Conservation (phyloP, 2,113 vertebrate genomes). For the Orthonyx spaldingii region DNA sequence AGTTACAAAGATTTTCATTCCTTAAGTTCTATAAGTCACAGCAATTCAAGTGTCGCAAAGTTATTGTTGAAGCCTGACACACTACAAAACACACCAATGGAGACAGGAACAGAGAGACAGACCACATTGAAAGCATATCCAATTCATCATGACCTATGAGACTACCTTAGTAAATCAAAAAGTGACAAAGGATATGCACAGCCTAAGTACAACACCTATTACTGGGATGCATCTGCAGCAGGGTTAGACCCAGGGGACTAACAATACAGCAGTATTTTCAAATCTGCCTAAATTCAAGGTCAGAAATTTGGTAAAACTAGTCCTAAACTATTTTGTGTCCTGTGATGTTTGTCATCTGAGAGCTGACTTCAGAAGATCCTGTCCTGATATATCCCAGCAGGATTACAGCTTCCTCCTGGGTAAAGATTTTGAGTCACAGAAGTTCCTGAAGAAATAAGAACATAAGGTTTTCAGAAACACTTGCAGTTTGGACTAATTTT, state of each 20-base stretch:
- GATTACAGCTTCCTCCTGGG: background rate
- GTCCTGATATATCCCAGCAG: background rate
- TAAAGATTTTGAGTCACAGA: conserved; percentile 7
- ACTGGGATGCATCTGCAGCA: background rate
- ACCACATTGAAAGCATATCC: background rate
- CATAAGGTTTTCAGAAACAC: conserved; percentile 17
- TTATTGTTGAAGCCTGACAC: background rate
- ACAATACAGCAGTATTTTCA: background rate
- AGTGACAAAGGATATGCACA: background rate
- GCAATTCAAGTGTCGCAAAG: background rate
- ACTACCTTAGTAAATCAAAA: background rate
- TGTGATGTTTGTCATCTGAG: background rate
- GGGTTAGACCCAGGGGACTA: background rate
- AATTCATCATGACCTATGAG: background rate
- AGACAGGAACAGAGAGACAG: background rate
- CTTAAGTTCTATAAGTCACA: background rate
- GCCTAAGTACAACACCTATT: background rate
- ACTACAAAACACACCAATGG: background rate
- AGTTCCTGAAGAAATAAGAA: conserved; percentile 44
- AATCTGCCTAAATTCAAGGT: background rate
- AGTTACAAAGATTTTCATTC: background rate
- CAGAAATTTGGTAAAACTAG: background rate
- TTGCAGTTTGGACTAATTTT: background rate
- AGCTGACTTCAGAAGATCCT: background rate
- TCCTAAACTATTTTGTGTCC: background rate